These are phyloP conservation scores for Danio choprae DNA, from an alignment of 2,797 vertebrate genomes.

Conservation along the genomic window DNA sequence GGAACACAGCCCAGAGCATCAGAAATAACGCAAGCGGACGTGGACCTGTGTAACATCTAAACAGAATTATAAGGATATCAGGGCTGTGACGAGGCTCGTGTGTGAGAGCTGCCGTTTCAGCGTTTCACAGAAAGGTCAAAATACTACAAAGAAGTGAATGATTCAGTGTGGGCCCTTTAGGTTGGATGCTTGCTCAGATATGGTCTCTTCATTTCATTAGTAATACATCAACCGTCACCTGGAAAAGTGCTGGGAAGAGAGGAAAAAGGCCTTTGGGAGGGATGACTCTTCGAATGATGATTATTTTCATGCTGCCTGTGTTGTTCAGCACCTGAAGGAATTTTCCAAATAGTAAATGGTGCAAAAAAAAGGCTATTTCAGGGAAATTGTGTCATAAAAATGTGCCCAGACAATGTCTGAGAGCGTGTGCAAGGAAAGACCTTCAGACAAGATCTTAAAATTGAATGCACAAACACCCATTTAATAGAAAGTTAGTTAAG, in stretches of 20 bases:
- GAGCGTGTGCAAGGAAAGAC: background rate
- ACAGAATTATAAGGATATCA: conserved; percentile 24
- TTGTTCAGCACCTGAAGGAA: conserved; percentile 1
- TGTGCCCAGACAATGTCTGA: background rate
- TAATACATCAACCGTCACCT: conserved; percentile 19
- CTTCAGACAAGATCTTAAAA: background rate
- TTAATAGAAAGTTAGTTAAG: background rate
- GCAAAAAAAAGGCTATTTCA: background rate
- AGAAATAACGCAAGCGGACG: background rate
- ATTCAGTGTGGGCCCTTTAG: conserved; percentile 1
- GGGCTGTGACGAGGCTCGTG: conserved; percentile 8
- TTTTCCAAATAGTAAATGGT: conserved; percentile 1
- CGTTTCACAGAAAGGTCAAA: conserved; percentile 26
- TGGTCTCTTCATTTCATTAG: conserved; percentile 7
- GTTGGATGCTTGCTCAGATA: conserved; percentile 2
- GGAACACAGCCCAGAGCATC: conserved; percentile 5
- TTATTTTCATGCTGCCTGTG: background rate
- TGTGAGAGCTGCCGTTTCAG: conserved; percentile 28
- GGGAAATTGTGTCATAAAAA: background rate
- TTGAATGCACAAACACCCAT: background rate
- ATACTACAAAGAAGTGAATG: background rate
- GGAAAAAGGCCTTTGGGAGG: background rate
- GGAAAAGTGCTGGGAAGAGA: background rate
- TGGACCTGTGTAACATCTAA: conserved; percentile 8
- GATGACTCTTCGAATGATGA: background rate